phyloP scores from a whole-genome alignment of 1,140 invertebrate genomes.

The Antheraea mylitta region DNA sequence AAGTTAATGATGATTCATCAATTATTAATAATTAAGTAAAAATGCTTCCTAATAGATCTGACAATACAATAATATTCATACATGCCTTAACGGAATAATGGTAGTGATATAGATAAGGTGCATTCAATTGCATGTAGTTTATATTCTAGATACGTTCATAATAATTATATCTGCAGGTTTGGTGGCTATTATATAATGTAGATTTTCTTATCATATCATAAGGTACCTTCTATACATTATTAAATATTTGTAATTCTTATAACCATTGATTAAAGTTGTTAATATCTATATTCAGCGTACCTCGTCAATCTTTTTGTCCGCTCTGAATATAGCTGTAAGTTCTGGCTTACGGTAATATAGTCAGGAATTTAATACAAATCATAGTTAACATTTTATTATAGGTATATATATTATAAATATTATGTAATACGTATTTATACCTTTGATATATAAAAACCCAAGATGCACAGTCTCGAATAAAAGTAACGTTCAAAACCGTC shows the following conservation, averaged over 20 bases:
- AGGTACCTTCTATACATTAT: conserved; percentile 62
- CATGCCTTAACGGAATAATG: conserved; percentile 68
- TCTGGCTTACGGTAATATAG: too few species aligned
- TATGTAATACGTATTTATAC: too few species aligned
- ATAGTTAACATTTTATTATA: too few species aligned
- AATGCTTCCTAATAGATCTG: conserved; percentile 76
- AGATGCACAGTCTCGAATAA: too few species aligned
- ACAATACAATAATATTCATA: conserved; percentile 70
- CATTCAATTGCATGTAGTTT: conserved; percentile 64
- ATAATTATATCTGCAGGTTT: conserved; percentile 21
- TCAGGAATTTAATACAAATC: too few species aligned
- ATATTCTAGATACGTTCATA: conserved; percentile 38
- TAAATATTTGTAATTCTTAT: conserved; percentile 31
- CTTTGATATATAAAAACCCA: too few species aligned
- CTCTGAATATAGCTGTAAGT: too few species aligned
- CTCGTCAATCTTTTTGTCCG: too few species aligned
- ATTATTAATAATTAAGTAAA: conserved; percentile 73
- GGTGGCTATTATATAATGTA: conserved; percentile 59
- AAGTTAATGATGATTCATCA: conserved; percentile 65
- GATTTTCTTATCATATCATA: conserved; percentile 74
- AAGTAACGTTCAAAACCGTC: too few species aligned
- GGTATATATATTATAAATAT: too few species aligned
- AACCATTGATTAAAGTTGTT: conserved; percentile 18
- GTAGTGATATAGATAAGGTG: conserved; percentile 64
- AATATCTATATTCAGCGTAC: conserved; percentile 9